Evolutionary conservation across 2,888 invertebrate species (phyloP), one percentile per base, ranked within the genome.

Genomic region (Phymatocera aterrima): DNA sequence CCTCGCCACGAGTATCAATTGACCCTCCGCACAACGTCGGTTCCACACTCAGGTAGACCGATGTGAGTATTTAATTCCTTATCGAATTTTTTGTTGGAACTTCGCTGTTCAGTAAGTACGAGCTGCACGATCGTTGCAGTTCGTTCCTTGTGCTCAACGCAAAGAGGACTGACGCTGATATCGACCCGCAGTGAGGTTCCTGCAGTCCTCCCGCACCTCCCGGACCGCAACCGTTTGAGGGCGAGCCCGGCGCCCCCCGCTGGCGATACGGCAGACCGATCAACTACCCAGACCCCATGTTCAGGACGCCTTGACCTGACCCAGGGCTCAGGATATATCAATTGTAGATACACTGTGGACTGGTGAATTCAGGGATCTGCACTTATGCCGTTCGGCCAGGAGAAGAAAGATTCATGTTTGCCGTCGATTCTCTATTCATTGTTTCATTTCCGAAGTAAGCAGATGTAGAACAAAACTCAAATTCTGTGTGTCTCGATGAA

Each of bases 81-180:
- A 5, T 54, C 12, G 54, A 12, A 28, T 57, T 57, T 5, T 57
- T 64, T 37, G 64, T 64, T 64, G 37, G 64, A 37, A 34, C 64
- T 61, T 34, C 6, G 34, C n/a, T 34, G 61, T 5, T 61, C 18
- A 78, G 21, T 8, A 37, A 77, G 43, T 40, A n/a, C n/a, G 40
- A 70, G 31, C 87, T 91, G 90, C 92, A 92, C 92, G 82, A 84
- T 24, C 86, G 84, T 85, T 85, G 84, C 83, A 82, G 46, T 81
- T 87, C 88, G 90, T 91, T 91, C 91, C 91, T 87, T 87, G 90
- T 87, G 87, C 89, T 90, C 91, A 91, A 91, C 92, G 91, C 91
- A 91, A 91, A 91, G 92, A 92, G 92, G 91, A 92, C 91, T 92
- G 91, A 91, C 91, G 92, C 92, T 85, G 92, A 93, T 93, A 89